Percentiles rank a stretch among this genome's conserved stretches.
These are phyloP conservation scores for Conopomorpha cramerella DNA, from an alignment of 1,140 invertebrate species.

Conservation along the genomic window DNA sequence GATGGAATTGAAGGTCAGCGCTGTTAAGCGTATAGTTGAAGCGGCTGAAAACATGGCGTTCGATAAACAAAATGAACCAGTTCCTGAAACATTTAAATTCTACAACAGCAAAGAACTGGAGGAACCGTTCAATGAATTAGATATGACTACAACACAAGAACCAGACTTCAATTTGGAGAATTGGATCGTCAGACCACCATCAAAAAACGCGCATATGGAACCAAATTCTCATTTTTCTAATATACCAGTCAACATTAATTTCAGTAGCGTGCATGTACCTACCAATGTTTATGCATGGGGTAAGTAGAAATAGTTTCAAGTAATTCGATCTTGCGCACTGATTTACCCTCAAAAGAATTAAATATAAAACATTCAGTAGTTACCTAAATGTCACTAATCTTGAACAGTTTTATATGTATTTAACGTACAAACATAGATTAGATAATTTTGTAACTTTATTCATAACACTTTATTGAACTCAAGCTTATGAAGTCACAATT, in stretches of 20 bases:
- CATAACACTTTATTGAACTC: too few species aligned
- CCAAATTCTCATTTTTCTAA: constrained; percentile 79
- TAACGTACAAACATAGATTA: too few species aligned
- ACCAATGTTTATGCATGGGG: constrained; percentile 93
- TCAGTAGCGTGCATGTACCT: constrained; percentile 92
- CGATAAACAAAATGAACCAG: constrained; percentile 57
- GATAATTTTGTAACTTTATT: too few species aligned
- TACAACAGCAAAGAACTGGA: constrained; percentile 77
- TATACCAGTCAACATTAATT: constrained; percentile 79
- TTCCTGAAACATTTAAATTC: constrained; percentile 69
- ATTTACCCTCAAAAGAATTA: too few species aligned
- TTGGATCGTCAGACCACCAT: constrained; percentile 57
- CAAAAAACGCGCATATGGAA: constrained; percentile 59
- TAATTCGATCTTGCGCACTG: not conserved
- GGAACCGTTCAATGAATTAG: constrained; percentile 38
- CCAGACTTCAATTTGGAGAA: constrained; percentile 57
- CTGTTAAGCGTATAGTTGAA: constrained; percentile 82
- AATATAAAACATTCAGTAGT: too few species aligned
- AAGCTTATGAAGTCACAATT: too few species aligned
- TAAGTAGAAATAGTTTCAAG: constrained; percentile 49
- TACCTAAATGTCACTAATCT: too few species aligned
- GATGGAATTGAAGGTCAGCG: constrained; percentile 84
- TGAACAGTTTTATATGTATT: too few species aligned
- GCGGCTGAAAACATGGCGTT: constrained; percentile 77
- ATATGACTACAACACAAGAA: constrained; percentile 47